Evolutionary conservation across 30 jellyfish, hydroid and myxozoan genomes (phyloP), one percentile per base, ranked within the genome.

Genomic region (Aurelia aurita complex sp. Pacific): DNA sequence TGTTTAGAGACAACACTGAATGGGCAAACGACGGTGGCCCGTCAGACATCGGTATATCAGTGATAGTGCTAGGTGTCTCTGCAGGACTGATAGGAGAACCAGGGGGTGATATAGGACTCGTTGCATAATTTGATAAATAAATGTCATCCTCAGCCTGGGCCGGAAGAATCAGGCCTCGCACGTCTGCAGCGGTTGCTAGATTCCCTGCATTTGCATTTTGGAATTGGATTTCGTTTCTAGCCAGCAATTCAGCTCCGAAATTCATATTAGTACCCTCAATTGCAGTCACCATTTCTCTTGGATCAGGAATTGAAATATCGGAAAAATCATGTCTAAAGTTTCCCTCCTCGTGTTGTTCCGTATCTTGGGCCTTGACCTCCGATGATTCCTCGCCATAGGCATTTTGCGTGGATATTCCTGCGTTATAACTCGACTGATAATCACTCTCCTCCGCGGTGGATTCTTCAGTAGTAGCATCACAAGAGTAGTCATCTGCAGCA

Each of bases 51-150:
- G 67, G 67, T 5, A 46, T n/a, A 11, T 75, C 86, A 34, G n/a
- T 35, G 38, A 33, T 61, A 14, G n/a, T n/a, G 23, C 69, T 60
- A 14, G 83, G 94, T n/a, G 76, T 35, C 23, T 64, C 87, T 10
- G 64, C 90, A 19, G 87, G 87, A 36, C 83, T 79, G 40, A 69
- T 77, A 2, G 98, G 98, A 29, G 98, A 93, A 34, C 88, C 91
- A 13, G 98, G 97, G 19, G 98, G 97, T 34, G 98, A 79, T n/a
- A 93, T 83, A 6, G 98, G 90, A 10, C 74, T 46, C 9, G 96
- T 87, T 64, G 79, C 90, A 62, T 65, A 86, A 38, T 66, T 70
- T 4, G 94, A 69, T 36, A 69, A 43, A 53, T 59, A 73, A 11
- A 74, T 35, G 0, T 53, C 82, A 19, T 64, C 79, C 7, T 43